A percentile compares a stretch with the other conserved stretches of the same genome.
These are phyloP conservation scores for Cyphomyrus discorhynchus DNA, from an alignment of 2,113 vertebrate species.

Conservation along the genomic window DNA sequence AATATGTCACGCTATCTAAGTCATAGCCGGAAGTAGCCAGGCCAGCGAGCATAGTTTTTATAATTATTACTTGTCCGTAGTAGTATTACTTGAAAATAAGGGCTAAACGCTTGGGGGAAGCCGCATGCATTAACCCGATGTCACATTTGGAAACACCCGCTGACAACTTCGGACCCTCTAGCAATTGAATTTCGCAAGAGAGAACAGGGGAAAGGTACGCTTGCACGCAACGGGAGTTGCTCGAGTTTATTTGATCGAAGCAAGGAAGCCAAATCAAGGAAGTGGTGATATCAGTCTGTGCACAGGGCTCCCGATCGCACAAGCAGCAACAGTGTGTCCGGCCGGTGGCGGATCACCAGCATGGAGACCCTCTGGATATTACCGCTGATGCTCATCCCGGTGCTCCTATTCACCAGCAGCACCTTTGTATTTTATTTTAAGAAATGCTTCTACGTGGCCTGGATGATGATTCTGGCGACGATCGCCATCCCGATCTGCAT, in stretches of 20 bases:
- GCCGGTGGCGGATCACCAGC: neutral
- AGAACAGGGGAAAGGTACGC: neutral
- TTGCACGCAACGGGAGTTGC: neutral
- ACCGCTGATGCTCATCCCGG: conserved; percentile 34
- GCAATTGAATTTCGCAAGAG: neutral
- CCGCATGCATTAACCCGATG: neutral
- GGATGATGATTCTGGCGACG: conserved; percentile 45
- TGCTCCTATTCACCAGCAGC: conserved; percentile 45
- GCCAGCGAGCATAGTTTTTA: neutral
- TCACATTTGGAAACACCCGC: neutral
- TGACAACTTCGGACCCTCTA: neutral
- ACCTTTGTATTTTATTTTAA: conserved; percentile 50
- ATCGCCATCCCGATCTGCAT: conserved; percentile 53
- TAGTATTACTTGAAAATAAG: neutral
- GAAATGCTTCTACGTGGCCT: conserved; percentile 49
- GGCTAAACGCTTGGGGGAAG: neutral
- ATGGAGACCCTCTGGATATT: conserved; percentile 17
- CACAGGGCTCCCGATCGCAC: neutral
- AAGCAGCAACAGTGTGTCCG: neutral
- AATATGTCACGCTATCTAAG: neutral
- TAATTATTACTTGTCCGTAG: neutral
- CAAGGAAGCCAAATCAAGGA: neutral
- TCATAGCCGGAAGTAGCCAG: neutral
- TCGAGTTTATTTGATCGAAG: neutral
- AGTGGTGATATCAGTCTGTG: neutral